Evolutionary conservation across 2,113 vertebrate species (phyloP), one percentile per base, ranked within the genome.

Genomic region (Callipepla californica): DNA sequence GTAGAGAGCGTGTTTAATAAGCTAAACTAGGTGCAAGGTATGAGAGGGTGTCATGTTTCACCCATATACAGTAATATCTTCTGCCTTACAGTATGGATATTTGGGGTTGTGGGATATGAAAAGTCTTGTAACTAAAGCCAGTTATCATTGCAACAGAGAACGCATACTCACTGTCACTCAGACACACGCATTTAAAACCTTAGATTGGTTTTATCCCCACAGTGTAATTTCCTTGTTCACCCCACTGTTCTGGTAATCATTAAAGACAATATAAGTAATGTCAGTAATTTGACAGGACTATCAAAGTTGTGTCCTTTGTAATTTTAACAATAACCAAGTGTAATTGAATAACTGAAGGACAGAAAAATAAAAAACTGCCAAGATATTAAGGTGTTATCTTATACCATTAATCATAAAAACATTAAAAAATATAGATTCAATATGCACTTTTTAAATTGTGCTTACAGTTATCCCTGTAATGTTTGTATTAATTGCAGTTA

Each of bases 181-280:
- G 72, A 40, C 22, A 36, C 5, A 26, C 1, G 17, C 4, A 7
- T 32, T 3, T 13, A n/a, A 40, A 83, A 28, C 21, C 19, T 10
- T 17, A 32, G 38, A 19, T 59, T 70, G 51, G 20, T 62, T 75
- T 51, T 25, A 12, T 25, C 14, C 19, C 20, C 0, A 0, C 50
- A 25, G 9, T 58, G 21, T 66, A 17, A 62, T 44, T 87, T 85
- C 23, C n/a, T 81, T 19, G 58, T 85, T 85, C 26, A 76, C 51
- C 36, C 53, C 10, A 19, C 42, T 80, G 26, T 18, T 26, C 22
- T 69, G 45, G 5, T 73, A 69, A 74, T 48, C 1, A 40, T 45
- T 76, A 50, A 80, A 62, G 34, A n/a, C 6, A 53, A 48, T 48
- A 32, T 21, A 58, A 77, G 73, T 19, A 57, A 13, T 34, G n/a